Conservation (phyloP, 2,113 vertebrate species). For the Pluvialis apricaria region DNA sequence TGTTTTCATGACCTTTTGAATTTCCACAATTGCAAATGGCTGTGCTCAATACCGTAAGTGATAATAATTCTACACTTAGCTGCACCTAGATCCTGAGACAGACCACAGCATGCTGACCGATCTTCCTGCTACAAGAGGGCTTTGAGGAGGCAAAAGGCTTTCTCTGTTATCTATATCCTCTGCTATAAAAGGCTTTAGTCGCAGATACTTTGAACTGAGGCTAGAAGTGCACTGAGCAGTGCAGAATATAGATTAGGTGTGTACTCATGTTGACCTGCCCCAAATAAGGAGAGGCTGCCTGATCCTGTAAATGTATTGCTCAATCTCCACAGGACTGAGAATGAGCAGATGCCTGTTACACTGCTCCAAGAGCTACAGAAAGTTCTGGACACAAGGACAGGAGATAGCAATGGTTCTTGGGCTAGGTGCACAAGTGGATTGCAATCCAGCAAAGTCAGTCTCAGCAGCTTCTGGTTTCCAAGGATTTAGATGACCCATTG, state of each 20-base stretch:
- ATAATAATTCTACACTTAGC: background rate
- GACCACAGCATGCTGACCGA: background rate
- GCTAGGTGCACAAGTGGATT: background rate
- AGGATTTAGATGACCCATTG: background rate
- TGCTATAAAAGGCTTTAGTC: background rate
- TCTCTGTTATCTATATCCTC: background rate
- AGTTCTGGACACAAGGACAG: background rate
- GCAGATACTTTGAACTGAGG: background rate
- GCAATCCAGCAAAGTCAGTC: background rate
- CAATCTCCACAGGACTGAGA: background rate
- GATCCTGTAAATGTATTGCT: background rate
- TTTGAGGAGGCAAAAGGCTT: background rate
- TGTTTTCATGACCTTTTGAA: background rate
- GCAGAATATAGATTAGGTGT: background rate
- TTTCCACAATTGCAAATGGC: background rate
- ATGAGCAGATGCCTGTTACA: fast-evolving
- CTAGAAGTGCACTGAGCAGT: background rate
- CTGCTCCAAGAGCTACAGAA: background rate
- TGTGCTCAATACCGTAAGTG: background rate
- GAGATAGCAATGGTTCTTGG: background rate
- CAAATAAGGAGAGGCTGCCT: background rate
- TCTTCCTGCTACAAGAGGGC: background rate
- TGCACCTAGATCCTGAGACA: background rate
- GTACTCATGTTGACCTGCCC: background rate
- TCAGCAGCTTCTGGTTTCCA: background rate